Percentiles rank a stretch among this genome's conserved stretches.
These are phyloP conservation scores for Siphlonurus alternatus DNA, from an alignment of 2,888 invertebrate genomes.

Conservation along the genomic window DNA sequence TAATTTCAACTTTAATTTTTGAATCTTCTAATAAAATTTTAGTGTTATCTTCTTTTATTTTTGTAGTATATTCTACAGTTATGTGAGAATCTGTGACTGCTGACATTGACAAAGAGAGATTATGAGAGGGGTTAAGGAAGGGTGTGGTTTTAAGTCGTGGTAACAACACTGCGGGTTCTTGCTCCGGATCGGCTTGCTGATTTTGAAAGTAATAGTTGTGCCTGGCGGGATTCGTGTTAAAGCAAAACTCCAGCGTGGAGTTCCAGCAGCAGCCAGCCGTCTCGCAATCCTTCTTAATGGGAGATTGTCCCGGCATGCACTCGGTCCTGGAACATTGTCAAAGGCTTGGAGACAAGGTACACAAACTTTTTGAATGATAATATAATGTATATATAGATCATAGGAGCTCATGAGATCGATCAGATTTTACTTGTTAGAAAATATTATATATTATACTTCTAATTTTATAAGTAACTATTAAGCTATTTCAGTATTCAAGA, in stretches of 20 bases:
- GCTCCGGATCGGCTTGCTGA: conserved; percentile 12
- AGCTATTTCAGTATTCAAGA: too few relatives aligned
- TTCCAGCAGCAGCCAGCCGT: conserved; percentile 34
- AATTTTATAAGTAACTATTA: too few relatives aligned
- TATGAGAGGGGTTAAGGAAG: conserved; percentile 22
- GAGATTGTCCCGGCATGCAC: conserved; percentile 8
- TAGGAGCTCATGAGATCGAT: too few relatives aligned
- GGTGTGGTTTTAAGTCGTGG: conserved; percentile 14
- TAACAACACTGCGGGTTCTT: conserved; percentile 8
- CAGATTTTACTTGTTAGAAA: too few relatives aligned
- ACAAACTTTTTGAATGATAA: too few relatives aligned
- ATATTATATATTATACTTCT: too few relatives aligned
- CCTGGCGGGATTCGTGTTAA: conserved; percentile 34
- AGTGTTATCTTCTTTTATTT: neutral
- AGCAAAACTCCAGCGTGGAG: conserved; percentile 26
- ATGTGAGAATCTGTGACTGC: conserved; percentile 13
- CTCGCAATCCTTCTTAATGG: conserved; percentile 25
- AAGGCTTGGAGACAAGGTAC: too few relatives aligned
- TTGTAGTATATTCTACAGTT: conserved; percentile 10
- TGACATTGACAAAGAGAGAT: conserved; percentile 9
- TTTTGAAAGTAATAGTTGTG: conserved; percentile 29
- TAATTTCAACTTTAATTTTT: conserved; percentile 7
- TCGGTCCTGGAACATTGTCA: conserved; percentile 1
- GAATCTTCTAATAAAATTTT: neutral
- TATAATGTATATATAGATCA: too few relatives aligned